Percentiles rank a stretch among this genome's conserved stretches.
phyloP scores from a whole-genome alignment of 2,113 vertebrate species.

The Ia io region DNA sequence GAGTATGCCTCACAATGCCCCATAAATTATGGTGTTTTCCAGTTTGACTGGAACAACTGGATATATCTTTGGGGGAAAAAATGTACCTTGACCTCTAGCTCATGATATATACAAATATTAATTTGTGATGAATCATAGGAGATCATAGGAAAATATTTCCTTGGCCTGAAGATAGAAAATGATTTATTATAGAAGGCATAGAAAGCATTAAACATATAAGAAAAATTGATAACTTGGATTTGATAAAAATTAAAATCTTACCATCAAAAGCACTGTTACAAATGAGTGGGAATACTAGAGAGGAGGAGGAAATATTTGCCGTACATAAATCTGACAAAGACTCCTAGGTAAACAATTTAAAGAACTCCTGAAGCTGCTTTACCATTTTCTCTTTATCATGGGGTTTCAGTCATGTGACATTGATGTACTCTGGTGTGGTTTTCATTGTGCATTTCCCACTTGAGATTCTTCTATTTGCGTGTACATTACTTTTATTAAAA shows the following conservation, averaged over 20 bases:
- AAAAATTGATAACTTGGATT: slow-evolving; percentile 1
- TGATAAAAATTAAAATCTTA: slow-evolving; percentile 40
- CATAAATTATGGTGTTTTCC: not conserved
- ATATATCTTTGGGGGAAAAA: not conserved
- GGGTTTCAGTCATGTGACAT: not conserved
- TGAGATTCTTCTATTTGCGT: not conserved
- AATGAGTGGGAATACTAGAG: not conserved
- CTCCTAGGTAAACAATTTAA: not conserved
- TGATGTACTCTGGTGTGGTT: not conserved
- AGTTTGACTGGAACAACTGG: not conserved
- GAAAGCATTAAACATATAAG: not conserved
- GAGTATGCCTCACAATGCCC: not conserved
- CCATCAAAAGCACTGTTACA: not conserved
- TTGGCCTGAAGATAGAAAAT: slow-evolving; percentile 28
- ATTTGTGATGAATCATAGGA: slow-evolving; percentile 17
- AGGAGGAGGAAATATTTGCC: not conserved
- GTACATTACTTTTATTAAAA: slow-evolving; percentile 15
- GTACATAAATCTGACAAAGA: not conserved
- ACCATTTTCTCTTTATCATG: not conserved
- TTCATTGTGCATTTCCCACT: not conserved
- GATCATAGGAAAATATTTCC: slow-evolving; percentile 15
- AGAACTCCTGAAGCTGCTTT: not conserved
- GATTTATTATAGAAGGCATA: not conserved
- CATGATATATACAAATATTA: slow-evolving; percentile 27
- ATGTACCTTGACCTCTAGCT: slow-evolving; percentile 34